Base-by-base conservation (phyloP, 2,888 invertebrate species). In the Globia sparganii region DNA sequence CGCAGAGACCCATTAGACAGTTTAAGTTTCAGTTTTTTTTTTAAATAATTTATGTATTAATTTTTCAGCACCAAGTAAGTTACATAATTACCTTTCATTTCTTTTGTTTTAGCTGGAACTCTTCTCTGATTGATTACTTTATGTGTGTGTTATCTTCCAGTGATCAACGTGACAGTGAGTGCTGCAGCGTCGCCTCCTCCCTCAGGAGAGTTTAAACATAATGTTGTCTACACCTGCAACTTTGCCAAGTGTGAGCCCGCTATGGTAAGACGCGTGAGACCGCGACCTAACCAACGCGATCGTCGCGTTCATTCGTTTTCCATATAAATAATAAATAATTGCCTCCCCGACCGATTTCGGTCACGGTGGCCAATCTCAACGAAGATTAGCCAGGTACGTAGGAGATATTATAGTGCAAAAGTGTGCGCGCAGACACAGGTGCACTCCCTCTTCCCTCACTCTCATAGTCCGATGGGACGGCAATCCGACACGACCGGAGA, bases 51-150 rank as follows among this genome's bases (percentile, higher is more conserved):
- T 21, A 9, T 43, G 8, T 21, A 15, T 71, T 0, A 21, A 71
- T n/a, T 34, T 76, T 76, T 37, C 40, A 76, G 76, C 76, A 31
- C 49, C 76, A 66, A 15, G 76, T 76, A 66, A 76, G 76, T 75
- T 40, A 21, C 9, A 21, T n/a, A 18, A 4, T 64, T 18, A 9
- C 37, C 11, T n/a, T 37, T 21, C 18, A 43, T 62, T 28, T 62
- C 5, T 3, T 34, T 64, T 21, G 1, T 34, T 37, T 66, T 4
- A 9, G 21, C 8, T 21, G 15, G 2, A 15, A 28, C 2, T 49
- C 4, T 49, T 11, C n/a, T 46, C 46, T 18, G 15, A 53, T 59
- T 31, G 15, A 13, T 28, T 28, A 28, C 25, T 28, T 13, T 8
- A 21, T n/a, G n/a, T 37, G 4, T n/a, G 37, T 73, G 13, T 28